phyloP scores from a whole-genome alignment of 2,888 invertebrate genomes.

The Chymomyza procnemis region DNA sequence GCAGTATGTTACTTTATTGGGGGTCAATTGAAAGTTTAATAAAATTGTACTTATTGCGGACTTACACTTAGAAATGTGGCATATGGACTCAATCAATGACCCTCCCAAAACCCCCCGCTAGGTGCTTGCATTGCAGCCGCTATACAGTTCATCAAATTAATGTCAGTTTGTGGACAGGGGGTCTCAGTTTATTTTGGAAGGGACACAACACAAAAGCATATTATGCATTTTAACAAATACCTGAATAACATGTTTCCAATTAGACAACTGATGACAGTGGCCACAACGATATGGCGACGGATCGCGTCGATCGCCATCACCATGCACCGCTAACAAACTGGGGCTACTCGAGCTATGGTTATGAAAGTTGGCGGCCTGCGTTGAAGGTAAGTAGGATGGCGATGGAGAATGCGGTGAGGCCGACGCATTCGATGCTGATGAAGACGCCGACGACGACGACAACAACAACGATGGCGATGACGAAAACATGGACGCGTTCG shows the following conservation, averaged over 20 bases:
- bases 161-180: not conserved
- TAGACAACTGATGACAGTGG: slow-evolving; percentile 89
- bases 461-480: slow-evolving; percentile 43
- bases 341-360: slow-evolving; percentile 64
- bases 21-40: not conserved
- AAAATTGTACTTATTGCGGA: not conserved
- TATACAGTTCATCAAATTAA: not conserved
- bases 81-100: not conserved
- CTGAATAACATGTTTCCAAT: slow-evolving; percentile 93
- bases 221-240: slow-evolving; percentile 79
- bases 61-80: not conserved
- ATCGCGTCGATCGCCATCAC: slow-evolving; percentile 79
- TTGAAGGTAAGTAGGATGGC: slow-evolving; percentile 33
- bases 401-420: slow-evolving; percentile 27
- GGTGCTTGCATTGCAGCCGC: not conserved
- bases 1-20: not conserved
- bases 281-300: slow-evolving; percentile 86
- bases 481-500: slow-evolving; percentile 37
- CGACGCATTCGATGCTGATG: slow-evolving; percentile 25
- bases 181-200: slow-evolving; percentile 14
- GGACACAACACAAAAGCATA: slow-evolving; percentile 19
- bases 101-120: not conserved
- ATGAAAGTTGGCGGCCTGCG: slow-evolving; percentile 52
- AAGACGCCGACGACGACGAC: slow-evolving; percentile 39
- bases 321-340: slow-evolving; percentile 71